Evolutionary conservation across 2,888 invertebrate genomes (phyloP), one percentile per base, ranked within the genome.

Genomic region (Cosmia pyralina): DNA sequence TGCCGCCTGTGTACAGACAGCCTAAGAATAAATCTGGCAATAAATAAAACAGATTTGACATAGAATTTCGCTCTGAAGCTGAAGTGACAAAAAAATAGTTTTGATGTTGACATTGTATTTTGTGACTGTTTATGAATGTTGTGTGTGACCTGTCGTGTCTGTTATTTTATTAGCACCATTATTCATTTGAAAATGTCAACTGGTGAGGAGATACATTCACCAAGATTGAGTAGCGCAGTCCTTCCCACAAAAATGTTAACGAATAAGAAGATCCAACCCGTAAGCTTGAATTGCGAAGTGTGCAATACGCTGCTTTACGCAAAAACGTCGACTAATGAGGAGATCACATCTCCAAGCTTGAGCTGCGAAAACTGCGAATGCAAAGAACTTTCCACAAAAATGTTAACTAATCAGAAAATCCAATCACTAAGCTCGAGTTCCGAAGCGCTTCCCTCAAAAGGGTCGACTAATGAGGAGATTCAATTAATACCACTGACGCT

Each of bases 21-120:
- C 50, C 34, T 34, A 48, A 41, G 55, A 71, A 58, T 64, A 34
- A 50, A 64, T 58, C 83, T 70, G 79, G 64, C 64, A 38, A 22
- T 19, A 59, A 68, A 69, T 28, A 64, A 53, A 15, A 17, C 8
- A 59, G 11, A 52, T 52, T 73, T 41, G 28, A n/a, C 34, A 81
- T 38, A 44, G 41, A 62, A 52, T 52, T 60, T 44, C 0, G 13
- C 34, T 55, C 17, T 15, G 2, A 66, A 48, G 3, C 6, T 50
- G 19, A 28, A n/a, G 22, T 64, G 59, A 64, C 50, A 53, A 59
- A 58, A 15, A n/a, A 15, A 53, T 28, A 70, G 55, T 52, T 41
- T 41, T 41, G 41, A 41, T 41, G 41, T 41, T 41, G 41, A 41
- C 41, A 41, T 8, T 41, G 41, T 46, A n/a, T 55, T 46, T 44